Evolutionary conservation across 1,140 invertebrate species (phyloP).

Genomic region (Rhopalosiphum padi): DNA sequence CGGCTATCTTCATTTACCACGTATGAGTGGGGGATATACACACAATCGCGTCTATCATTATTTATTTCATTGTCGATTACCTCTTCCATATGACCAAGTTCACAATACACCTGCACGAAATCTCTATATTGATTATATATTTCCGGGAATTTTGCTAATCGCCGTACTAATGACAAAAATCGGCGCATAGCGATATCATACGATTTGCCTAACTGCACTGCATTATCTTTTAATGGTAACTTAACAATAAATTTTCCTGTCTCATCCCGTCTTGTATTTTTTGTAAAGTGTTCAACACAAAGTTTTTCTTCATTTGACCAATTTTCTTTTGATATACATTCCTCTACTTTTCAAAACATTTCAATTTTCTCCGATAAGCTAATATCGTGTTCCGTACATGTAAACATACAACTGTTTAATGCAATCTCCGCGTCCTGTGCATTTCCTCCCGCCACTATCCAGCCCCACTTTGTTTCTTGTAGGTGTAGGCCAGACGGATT

Average conservation of each 20-base stretch:
- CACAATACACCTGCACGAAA: too few relatives aligned
- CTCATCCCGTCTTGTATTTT: neutral
- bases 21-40: too few relatives aligned
- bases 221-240: slow-evolving; percentile 12
- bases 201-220: neutral
- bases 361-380: neutral
- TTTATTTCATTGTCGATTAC: too few relatives aligned
- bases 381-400: neutral
- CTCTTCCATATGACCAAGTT: too few relatives aligned
- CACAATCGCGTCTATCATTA: too few relatives aligned
- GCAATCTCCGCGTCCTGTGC: neutral
- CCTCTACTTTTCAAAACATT: slow-evolving; percentile 10
- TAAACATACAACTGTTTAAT: neutral
- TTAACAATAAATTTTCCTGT: neutral
- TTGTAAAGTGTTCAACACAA: neutral
- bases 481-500: neutral
- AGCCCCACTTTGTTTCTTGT: neutral
- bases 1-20: too few relatives aligned
- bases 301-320: neutral
- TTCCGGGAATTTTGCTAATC: neutral
- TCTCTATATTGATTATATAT: too few relatives aligned
- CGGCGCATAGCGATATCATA: neutral
- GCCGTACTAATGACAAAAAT: neutral
- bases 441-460: neutral
- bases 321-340: neutral